Conservation (phyloP, 2,113 vertebrate genomes). For the Paedocypris sp. region DNA sequence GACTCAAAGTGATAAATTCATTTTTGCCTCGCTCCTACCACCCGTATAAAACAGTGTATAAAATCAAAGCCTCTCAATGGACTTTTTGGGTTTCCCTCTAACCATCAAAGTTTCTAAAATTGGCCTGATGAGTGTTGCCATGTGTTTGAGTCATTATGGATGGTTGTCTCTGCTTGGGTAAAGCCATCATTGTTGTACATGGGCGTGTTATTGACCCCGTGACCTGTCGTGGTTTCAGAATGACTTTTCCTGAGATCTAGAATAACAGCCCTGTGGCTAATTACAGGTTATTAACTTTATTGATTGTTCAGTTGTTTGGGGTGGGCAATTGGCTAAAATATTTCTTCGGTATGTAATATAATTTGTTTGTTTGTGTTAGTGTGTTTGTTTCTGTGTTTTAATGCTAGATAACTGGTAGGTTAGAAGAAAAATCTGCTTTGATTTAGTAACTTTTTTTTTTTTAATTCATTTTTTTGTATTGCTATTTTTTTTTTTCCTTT, state of each 20-base stretch:
- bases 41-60: neutral
- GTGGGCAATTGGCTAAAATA: neutral
- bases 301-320: too few relatives aligned
- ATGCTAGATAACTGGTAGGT: too few relatives aligned
- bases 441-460: too few relatives aligned
- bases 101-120: neutral
- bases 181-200: neutral
- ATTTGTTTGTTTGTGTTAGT: neutral
- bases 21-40: neutral
- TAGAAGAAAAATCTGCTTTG: too few relatives aligned
- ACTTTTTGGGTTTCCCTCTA: neutral
- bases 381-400: too few relatives aligned
- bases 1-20: neutral
- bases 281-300: neutral
- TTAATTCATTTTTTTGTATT: too few relatives aligned
- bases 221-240: conserved; percentile 5
- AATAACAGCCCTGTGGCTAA: neutral
- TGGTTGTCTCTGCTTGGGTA: neutral
- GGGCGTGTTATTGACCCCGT: conserved; percentile 1
- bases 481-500: too few relatives aligned
- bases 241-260: conserved; percentile 14
- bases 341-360: neutral
- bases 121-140: neutral
- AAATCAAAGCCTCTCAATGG: neutral
- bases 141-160: neutral